A percentile compares a stretch with the other conserved stretches of the same genome.
Evolutionary conservation across 1,140 invertebrate genomes (phyloP).

Genomic region (Drosophila tani): DNA sequence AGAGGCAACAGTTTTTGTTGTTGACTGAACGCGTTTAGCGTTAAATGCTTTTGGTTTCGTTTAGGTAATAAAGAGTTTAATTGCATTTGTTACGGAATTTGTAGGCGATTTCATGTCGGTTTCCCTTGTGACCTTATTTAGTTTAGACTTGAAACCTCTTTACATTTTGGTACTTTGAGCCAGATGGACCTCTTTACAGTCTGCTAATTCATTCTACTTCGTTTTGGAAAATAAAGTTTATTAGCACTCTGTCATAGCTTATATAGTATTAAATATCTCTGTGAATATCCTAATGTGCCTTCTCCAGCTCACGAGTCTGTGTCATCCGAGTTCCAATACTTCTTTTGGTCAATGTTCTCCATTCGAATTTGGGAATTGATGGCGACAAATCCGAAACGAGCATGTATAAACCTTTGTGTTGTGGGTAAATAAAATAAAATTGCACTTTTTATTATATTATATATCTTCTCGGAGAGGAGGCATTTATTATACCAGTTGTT

Average conservation of each 20-base stretch:
- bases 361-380: conserved; percentile 16
- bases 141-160: neutral
- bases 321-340: neutral
- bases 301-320: neutral
- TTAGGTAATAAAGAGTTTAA: conserved; percentile 8
- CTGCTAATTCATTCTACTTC: neutral
- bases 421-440: conserved; percentile 59
- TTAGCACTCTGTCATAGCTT: neutral
- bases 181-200: too few relatives aligned
- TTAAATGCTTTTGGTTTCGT: conserved; percentile 14
- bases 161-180: too few relatives aligned
- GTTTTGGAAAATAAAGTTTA: neutral
- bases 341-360: conserved; percentile 14
- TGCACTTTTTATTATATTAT: conserved; percentile 59
- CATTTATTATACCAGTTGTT: conserved; percentile 64
- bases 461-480: conserved; percentile 14
- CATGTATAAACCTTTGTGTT: conserved; percentile 28
- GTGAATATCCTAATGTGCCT: too few relatives aligned
- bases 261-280: too few relatives aligned
- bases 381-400: conserved; percentile 12
- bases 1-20: neutral
- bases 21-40: conserved; percentile 3
- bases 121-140: neutral
- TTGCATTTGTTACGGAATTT: neutral
- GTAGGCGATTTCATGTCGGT: neutral